These are phyloP conservation scores for Hydrolagus affinis DNA, from an alignment of 2,113 vertebrate genomes.

Conservation along the genomic window DNA sequence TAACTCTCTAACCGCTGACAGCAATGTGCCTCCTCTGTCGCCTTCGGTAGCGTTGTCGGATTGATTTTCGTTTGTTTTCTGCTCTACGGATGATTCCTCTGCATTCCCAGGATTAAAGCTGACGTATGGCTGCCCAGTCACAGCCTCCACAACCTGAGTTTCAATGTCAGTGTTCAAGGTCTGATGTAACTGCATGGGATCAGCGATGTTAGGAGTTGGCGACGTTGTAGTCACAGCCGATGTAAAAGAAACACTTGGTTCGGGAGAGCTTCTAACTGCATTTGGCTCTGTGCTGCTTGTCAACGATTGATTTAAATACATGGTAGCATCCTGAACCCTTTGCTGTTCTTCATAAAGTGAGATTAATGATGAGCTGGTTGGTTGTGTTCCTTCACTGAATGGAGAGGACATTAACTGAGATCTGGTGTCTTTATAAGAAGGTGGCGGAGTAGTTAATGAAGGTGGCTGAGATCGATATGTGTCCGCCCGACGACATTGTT, in stretches of 20 bases:
- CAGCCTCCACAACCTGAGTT: neutral
- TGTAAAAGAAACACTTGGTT: neutral
- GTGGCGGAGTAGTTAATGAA: neutral
- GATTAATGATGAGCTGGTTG: neutral
- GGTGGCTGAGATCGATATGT: conserved; percentile 58
- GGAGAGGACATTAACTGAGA: neutral
- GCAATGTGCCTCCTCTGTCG: conserved; percentile 35
- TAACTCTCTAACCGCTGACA: conserved; percentile 40
- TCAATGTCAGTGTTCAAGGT: neutral
- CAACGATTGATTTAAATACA: neutral
- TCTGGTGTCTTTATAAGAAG: neutral
- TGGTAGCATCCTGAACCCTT: no score
- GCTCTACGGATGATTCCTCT: conserved; percentile 33
- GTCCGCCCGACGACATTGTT: conserved; percentile 73
- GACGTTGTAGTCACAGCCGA: no score
- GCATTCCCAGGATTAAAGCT: conserved; percentile 6
- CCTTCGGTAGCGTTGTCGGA: conserved; percentile 50
- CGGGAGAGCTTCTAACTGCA: neutral
- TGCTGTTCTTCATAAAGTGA: neutral
- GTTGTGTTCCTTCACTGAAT: no score
- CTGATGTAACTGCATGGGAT: neutral
- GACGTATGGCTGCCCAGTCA: no score
- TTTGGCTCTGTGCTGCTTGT: neutral
- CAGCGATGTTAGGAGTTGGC: neutral
- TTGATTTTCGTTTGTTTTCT: conserved; percentile 32